Percentiles rank a stretch among this genome's conserved stretches.
Conservation (phyloP, 1,140 invertebrate species). For the Hylaeus volcanicus region DNA sequence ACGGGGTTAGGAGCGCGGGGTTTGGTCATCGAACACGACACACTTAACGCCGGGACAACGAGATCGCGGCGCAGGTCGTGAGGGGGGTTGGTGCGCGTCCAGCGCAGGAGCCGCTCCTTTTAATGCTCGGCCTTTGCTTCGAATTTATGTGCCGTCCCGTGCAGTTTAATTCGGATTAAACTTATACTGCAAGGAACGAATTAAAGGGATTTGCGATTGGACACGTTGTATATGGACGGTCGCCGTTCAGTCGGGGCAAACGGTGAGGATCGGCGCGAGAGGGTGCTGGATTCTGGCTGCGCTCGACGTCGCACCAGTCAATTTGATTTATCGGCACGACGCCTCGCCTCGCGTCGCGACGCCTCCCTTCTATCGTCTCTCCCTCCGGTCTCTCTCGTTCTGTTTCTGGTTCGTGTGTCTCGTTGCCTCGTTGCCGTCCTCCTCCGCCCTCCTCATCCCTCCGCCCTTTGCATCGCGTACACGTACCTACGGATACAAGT, state of each 20-base stretch:
- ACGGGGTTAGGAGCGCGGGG: slow-evolving; percentile 33
- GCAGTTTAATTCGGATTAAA: slow-evolving; percentile 77
- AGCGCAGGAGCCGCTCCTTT: slow-evolving; percentile 58
- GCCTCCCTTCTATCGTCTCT: slow-evolving; percentile 55
- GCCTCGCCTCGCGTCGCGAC: slow-evolving; percentile 65
- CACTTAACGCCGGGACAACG: slow-evolving; percentile 42
- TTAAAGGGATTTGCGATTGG: slow-evolving; percentile 78
- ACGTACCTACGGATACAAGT: slow-evolving; percentile 38
- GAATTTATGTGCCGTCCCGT: slow-evolving; percentile 74
- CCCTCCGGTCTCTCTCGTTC: slow-evolving; percentile 12
- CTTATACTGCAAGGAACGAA: slow-evolving; percentile 77
- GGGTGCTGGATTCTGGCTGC: slow-evolving; percentile 66
- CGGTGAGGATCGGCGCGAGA: slow-evolving; percentile 24
- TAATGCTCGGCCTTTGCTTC: slow-evolving; percentile 66
- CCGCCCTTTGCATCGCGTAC: not conserved
- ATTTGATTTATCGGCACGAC: slow-evolving; percentile 75
- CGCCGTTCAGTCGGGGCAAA: slow-evolving; percentile 63
- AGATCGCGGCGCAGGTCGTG: not conserved
- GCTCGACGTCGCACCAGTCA: slow-evolving; percentile 73
- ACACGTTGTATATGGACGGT: slow-evolving; percentile 73
- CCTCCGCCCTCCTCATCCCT: not conserved
- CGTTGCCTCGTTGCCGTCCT: not conserved
- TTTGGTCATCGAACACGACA: slow-evolving; percentile 33
- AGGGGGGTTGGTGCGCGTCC: slow-evolving; percentile 16
- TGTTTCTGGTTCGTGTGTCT: not conserved